Evolutionary conservation across 2,113 vertebrate species (phyloP).

Genomic region (Engraulis encrasicolus): DNA sequence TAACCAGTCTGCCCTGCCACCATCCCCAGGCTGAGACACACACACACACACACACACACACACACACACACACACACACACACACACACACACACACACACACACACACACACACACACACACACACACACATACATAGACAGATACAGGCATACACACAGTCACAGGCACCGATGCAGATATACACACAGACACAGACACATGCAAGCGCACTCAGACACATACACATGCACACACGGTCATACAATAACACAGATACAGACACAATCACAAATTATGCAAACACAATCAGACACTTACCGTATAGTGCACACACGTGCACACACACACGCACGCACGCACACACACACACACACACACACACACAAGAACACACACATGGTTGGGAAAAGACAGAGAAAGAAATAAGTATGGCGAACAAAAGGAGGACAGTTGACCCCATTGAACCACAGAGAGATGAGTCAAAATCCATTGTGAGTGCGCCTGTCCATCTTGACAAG

Average conservation of each 20-base stretch:
- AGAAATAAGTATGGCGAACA: too few species aligned
- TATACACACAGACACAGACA: neutral
- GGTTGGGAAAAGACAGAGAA: neutral
- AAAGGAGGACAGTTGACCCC: too few species aligned
- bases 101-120: neutral
- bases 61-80: neutral
- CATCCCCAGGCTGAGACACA: neutral
- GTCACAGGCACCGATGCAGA: too few species aligned
- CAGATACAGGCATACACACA: too few species aligned
- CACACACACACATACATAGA: neutral
- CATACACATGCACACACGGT: too few species aligned
- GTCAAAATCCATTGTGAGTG: too few species aligned
- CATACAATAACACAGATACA: too few species aligned
- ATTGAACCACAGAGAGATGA: neutral
- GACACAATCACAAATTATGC: too few species aligned
- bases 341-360: too few species aligned
- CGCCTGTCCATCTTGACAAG: too few species aligned
- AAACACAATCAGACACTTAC: too few species aligned
- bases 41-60: neutral
- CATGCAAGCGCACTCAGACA: neutral
- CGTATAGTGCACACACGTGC: too few species aligned
- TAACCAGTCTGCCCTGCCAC: constrained; percentile 40
- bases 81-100: neutral
- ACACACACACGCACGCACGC: neutral
- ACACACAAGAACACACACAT: neutral